Evolutionary conservation across 2,113 vertebrate genomes (phyloP).

Genomic region (Nannospalax galili): DNA sequence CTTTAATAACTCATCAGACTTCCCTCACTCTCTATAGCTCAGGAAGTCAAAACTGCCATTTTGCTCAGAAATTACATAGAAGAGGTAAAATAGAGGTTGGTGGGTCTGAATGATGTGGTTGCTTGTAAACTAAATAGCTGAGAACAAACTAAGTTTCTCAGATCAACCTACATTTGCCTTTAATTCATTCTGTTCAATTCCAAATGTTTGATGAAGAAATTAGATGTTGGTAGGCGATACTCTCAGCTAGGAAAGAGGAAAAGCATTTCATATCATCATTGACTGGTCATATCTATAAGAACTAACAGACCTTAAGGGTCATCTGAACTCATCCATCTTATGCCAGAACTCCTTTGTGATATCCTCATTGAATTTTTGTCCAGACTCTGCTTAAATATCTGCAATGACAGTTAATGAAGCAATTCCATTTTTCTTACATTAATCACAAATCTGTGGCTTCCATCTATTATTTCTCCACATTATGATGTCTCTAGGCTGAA

Average conservation of each 20-base stretch:
- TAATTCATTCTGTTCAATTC: neutral
- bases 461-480: neutral
- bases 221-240: neutral
- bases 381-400: neutral
- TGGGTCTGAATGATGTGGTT: neutral
- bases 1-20: conserved; percentile 14
- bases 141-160: neutral
- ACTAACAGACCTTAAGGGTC: neutral
- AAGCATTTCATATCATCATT: neutral
- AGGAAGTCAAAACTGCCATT: neutral
- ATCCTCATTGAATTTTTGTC: neutral
- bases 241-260: neutral
- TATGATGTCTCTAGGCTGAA: neutral
- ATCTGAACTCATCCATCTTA: neutral
- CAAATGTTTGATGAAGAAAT: conserved; percentile 33
- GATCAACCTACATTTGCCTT: neutral
- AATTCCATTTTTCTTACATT: neutral
- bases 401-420: neutral
- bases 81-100: neutral
- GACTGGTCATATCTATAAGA: neutral
- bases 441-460: neutral
- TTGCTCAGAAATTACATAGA: neutral
- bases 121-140: neutral
- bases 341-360: neutral
- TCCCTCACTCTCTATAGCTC: neutral